phyloP scores from a whole-genome alignment of 1,140 invertebrate species.

The Nebria ingens region DNA sequence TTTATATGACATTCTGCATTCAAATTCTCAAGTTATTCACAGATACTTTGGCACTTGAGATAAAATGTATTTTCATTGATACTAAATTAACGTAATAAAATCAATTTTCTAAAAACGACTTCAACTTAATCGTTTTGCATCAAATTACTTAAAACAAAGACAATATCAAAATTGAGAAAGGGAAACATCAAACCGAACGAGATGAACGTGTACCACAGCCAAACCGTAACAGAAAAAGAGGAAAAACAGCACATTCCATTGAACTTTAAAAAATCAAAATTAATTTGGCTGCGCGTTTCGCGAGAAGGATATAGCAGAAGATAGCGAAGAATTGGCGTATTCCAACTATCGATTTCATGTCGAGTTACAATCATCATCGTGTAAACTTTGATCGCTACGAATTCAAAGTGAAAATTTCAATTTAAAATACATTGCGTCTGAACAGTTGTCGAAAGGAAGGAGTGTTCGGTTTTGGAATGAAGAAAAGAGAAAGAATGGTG shows the following conservation, averaged over 20 bases:
- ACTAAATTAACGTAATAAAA: no score
- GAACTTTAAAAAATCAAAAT: constrained; percentile 4
- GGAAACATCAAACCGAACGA: no score
- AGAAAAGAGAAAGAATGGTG: not conserved
- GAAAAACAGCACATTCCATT: not conserved
- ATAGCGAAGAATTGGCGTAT: not conserved
- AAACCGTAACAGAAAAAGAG: no score
- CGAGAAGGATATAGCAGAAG: not conserved
- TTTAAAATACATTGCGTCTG: constrained; percentile 8
- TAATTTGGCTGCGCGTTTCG: not conserved
- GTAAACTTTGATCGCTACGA: not conserved
- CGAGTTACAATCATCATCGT: not conserved
- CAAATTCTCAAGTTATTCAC: no score
- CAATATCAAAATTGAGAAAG: no score
- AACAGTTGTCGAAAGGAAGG: not conserved
- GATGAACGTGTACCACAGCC: no score
- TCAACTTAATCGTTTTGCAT: no score
- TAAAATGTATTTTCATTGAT: no score
- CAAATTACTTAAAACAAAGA: no score
- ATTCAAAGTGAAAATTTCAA: constrained; percentile 9
- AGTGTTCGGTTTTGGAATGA: not conserved
- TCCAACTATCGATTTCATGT: not conserved
- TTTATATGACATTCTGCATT: no score
- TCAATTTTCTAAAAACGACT: no score
- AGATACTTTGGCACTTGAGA: no score